Percentiles rank a stretch among this genome's conserved stretches.
Evolutionary conservation across 2,113 vertebrate species (phyloP).

Genomic region (Chascanopsetta lugubris): DNA sequence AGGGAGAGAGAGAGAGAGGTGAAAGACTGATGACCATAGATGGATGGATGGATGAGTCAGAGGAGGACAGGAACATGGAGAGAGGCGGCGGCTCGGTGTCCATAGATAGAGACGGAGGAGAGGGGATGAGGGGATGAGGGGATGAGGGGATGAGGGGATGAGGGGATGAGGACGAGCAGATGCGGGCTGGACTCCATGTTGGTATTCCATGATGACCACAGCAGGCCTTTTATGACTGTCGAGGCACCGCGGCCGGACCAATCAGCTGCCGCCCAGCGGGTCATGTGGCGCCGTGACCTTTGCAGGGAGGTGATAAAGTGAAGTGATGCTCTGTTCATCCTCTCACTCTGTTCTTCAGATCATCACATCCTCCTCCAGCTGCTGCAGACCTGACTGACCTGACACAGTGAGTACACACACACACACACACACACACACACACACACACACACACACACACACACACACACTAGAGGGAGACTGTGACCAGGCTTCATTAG

Average conservation of each 20-base stretch:
- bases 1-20: not conserved
- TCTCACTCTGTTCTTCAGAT: conserved; percentile 12
- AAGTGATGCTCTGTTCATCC: conserved; percentile 17
- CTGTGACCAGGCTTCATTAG: too few relatives aligned
- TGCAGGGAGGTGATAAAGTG: conserved; percentile 62
- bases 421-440: too few relatives aligned
- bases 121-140: too few relatives aligned
- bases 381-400: conserved; percentile 18
- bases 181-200: conserved; percentile 35
- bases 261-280: conserved; percentile 19
- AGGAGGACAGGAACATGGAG: not conserved
- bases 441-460: too few relatives aligned
- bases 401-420: conserved; percentile 43
- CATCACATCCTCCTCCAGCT: not conserved
- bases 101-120: conserved; percentile 31
- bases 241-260: conserved; percentile 8
- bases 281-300: conserved; percentile 44
- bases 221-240: conserved; percentile 56
- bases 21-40: not conserved
- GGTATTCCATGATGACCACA: conserved; percentile 25
- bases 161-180: conserved; percentile 27
- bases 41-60: not conserved
- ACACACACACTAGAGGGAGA: too few relatives aligned
- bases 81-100: conserved; percentile 3
- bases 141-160: too few relatives aligned